Conservation (phyloP, 1,140 invertebrate species). For the Anastrepha obliqua region DNA sequence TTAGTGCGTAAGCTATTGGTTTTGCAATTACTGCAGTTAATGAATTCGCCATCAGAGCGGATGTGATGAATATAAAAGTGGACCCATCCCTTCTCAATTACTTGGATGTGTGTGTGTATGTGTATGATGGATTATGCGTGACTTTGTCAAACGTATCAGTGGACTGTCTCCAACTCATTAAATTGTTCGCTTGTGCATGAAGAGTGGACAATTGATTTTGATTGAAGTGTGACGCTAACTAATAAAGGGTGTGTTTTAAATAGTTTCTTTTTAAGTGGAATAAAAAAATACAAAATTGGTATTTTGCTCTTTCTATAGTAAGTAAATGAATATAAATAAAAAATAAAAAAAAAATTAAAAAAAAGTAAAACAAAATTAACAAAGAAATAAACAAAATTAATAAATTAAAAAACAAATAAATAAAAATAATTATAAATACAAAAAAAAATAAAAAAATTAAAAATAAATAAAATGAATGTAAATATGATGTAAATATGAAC, state of each 20-base stretch:
- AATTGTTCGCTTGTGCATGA: neutral
- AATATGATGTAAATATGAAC: no score
- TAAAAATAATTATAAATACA: no score
- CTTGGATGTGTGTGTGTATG: neutral
- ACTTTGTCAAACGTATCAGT: neutral
- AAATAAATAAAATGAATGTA: no score
- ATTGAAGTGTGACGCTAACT: neutral
- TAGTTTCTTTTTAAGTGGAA: no score
- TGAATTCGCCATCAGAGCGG: slow-evolving; percentile 30
- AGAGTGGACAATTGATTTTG: neutral
- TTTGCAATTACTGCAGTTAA: slow-evolving; percentile 42
- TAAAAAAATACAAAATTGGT: no score
- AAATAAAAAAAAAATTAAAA: no score
- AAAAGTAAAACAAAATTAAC: no score
- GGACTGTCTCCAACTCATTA: neutral
- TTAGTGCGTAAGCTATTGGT: slow-evolving; percentile 13
- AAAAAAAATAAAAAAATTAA: no score
- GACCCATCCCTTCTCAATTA: neutral
- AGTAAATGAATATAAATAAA: no score
- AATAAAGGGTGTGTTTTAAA: neutral
- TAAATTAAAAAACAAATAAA: no score
- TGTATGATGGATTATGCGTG: neutral
- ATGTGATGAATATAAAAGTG: neutral
- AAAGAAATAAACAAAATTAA: no score
- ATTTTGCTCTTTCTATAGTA: no score